These are phyloP conservation scores for Teleogryllus oceanicus DNA, from an alignment of 2,888 invertebrate species.

Conservation along the genomic window DNA sequence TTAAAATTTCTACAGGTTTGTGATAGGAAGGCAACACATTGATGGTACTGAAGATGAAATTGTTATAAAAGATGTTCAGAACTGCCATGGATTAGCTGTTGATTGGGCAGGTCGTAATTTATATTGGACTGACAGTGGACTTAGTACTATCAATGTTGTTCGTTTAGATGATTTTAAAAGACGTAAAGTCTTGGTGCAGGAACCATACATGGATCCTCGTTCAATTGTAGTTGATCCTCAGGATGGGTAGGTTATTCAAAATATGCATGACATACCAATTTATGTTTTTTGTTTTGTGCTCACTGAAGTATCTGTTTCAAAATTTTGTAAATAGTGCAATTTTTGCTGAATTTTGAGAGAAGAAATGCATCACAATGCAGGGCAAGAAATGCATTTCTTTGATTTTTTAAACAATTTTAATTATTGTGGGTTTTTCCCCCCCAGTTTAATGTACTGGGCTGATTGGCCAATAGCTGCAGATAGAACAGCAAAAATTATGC, in stretches of 20 bases:
- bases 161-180: constrained; percentile 57
- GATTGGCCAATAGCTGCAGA: constrained; percentile 57
- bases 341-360: too few relatives aligned
- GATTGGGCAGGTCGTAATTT: constrained; percentile 81
- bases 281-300: not conserved
- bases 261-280: not conserved
- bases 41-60: constrained; percentile 58
- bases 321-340: too few relatives aligned
- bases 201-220: constrained; percentile 58
- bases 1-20: constrained; percentile 48
- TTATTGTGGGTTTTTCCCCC: too few relatives aligned
- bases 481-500: constrained; percentile 54
- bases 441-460: constrained; percentile 67
- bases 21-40: constrained; percentile 62
- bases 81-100: constrained; percentile 72
- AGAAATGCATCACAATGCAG: too few relatives aligned
- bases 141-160: constrained; percentile 66
- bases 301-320: too few relatives aligned
- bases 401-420: too few relatives aligned
- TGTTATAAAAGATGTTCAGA: constrained; percentile 58
- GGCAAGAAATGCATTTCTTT: too few relatives aligned
- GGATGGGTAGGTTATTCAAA: constrained; percentile 49
- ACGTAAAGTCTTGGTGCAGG: constrained; percentile 56
- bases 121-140: constrained; percentile 77
- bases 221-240: constrained; percentile 67